These are phyloP conservation scores for Caenorhabditis brenneri DNA, from an alignment of 1,140 invertebrate genomes.

Conservation along the genomic window DNA sequence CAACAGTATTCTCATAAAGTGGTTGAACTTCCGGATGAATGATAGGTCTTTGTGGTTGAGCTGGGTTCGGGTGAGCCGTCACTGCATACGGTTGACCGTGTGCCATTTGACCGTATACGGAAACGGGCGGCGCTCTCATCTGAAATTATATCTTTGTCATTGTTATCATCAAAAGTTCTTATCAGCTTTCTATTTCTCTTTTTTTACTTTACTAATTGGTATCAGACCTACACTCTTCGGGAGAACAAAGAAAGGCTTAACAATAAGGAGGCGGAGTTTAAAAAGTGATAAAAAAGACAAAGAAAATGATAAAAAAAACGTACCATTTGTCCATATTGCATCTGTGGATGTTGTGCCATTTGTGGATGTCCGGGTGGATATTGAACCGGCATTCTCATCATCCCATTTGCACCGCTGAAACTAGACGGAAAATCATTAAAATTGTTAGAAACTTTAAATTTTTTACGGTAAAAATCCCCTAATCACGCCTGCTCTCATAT, in stretches of 20 bases:
- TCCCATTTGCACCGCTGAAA: neutral
- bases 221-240: too few species aligned
- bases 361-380: slow-evolving; percentile 4
- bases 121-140: slow-evolving; percentile 16
- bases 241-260: too few species aligned
- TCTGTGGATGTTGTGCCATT: neutral
- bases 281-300: neutral
- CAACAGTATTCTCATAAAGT: neutral
- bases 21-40: neutral
- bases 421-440: neutral
- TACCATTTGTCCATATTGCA: slow-evolving; percentile 23
- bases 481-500: too few species aligned
- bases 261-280: too few species aligned
- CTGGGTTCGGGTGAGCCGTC: slow-evolving; percentile 28
- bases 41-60: too few species aligned
- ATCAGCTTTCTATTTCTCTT: too few species aligned
- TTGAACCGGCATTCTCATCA: slow-evolving; percentile 30
- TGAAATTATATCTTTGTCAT: too few species aligned
- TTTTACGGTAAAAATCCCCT: too few species aligned
- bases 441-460: too few species aligned
- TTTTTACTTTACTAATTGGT: too few species aligned
- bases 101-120: slow-evolving; percentile 1
- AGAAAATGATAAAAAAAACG: neutral
- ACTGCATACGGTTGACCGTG: slow-evolving; percentile 7
- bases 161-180: too few species aligned